Evolutionary conservation across 2,888 invertebrate genomes (phyloP).

Genomic region (Hypercompe scribonia): DNA sequence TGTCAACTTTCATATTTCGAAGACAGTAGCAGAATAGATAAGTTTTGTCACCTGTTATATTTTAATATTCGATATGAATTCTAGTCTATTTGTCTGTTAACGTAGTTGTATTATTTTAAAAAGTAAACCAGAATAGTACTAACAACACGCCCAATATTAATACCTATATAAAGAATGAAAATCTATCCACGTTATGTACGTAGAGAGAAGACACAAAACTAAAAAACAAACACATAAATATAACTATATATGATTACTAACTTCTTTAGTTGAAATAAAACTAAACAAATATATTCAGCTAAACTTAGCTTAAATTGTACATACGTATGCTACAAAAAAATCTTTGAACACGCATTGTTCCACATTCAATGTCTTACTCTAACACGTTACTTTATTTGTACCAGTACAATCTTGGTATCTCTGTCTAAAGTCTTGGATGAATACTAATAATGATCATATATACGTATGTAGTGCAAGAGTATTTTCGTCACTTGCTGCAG

Average conservation of each 20-base stretch:
- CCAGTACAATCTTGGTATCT: background rate
- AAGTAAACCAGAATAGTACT: no score
- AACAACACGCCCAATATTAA: no score
- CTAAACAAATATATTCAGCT: background rate
- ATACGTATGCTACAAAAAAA: background rate
- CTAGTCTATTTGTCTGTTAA: no score
- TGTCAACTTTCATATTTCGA: background rate
- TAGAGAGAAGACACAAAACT: no score
- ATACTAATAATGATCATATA: background rate
- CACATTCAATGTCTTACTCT: background rate
- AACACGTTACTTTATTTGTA: background rate
- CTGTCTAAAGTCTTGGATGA: background rate
- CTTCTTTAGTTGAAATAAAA: background rate
- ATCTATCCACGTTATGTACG: no score
- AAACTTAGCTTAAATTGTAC: background rate
- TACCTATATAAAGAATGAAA: no score
- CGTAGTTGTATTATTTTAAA: no score
- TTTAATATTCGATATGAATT: background rate
- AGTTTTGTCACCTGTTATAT: background rate
- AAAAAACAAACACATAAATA: no score
- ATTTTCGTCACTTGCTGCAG: conserved; percentile 8
- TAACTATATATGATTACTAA: background rate
- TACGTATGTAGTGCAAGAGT: conserved; percentile 5
- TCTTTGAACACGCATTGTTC: background rate
- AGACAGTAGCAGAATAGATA: background rate